Evolutionary conservation across 2,888 invertebrate genomes (phyloP), one percentile per base, ranked within the genome.

Genomic region (Geotrupes spiniger): DNA sequence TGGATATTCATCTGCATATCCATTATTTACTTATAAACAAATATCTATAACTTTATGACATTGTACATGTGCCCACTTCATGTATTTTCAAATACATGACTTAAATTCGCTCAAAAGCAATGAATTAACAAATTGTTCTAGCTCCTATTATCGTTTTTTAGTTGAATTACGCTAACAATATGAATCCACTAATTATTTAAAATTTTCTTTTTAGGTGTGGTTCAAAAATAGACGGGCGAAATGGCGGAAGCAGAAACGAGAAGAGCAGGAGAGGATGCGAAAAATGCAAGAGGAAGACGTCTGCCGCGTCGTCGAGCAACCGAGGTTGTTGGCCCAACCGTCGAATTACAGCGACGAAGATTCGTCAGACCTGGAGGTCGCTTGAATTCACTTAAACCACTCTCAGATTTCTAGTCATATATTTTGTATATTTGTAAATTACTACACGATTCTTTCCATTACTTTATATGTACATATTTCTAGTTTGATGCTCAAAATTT

Each of bases 171-270:
- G 21, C 6, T 4, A 29, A 29, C 14, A 14, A 17, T 36, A 17
- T 25, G 2, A 38, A 38, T 21, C 11, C 11, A 5, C 6, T n/a
- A 3, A 3, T 21, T 38, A 17, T 38, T 39, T 36, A 6, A 25
- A 36, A 36, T 29, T 41, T 52, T 58, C 54, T 64, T 77, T 76
- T 9, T 77, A 95, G 95, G 95, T 95, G 8, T 95, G 95, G 95
- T 95, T 95, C 75, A 95, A 95, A 75, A 95, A 95, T 72, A 83
- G 95, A 12, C 81, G 95, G 28, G 95, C 95, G 60, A 96, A 95
- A 77, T 95, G 94, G 94, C 83, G 95, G 59, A 95, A 95, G 68
- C 93, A 93, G 71, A 94, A 94, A 71, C 83, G 94, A 1, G 95
- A 88, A 70, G 86, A 89, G 70, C 86, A 90, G 73, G 88, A 90